phyloP scores from a whole-genome alignment of 2,888 invertebrate genomes.

The Lasiommata megera region DNA sequence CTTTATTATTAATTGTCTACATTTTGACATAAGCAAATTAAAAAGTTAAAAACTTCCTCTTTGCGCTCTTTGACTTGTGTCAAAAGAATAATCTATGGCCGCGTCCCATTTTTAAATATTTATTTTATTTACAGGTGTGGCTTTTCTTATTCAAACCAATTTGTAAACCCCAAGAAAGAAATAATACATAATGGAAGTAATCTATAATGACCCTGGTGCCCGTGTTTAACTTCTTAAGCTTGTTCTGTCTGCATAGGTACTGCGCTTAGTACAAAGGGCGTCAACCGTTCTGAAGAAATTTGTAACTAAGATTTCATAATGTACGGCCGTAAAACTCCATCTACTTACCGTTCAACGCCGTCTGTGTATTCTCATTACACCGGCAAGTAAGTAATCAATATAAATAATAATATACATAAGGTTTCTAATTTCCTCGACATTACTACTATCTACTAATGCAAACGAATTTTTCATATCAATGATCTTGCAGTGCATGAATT shows the following conservation, averaged over 20 bases:
- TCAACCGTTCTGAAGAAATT: conserved; percentile 29
- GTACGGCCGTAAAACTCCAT: conserved; percentile 91
- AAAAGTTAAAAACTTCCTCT: too few species aligned
- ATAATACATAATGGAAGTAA: neutral
- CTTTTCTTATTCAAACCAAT: conserved; percentile 10
- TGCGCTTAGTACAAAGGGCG: conserved; percentile 25
- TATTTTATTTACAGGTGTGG: conserved; percentile 25
- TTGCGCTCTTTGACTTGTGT: too few species aligned
- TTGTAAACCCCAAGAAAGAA: neutral
- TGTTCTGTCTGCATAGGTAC: neutral
- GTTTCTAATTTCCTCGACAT: too few species aligned
- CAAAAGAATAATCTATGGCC: too few species aligned
- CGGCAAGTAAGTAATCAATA: conserved; percentile 74
- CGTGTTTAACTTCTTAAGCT: neutral
- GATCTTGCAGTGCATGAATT: too few species aligned
- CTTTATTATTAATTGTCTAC: too few species aligned
- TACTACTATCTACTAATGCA: too few species aligned
- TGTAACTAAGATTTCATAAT: conserved; percentile 40
- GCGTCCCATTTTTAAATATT: neutral
- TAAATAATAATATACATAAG: too few species aligned
- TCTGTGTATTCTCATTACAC: conserved; percentile 95
- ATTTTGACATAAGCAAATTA: too few species aligned
- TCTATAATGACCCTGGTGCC: too few species aligned
- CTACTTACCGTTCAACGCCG: conserved; percentile 90
- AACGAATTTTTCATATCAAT: too few species aligned